Evolutionary conservation across 2,888 invertebrate species (phyloP).

Genomic region (Phengaris alcon): DNA sequence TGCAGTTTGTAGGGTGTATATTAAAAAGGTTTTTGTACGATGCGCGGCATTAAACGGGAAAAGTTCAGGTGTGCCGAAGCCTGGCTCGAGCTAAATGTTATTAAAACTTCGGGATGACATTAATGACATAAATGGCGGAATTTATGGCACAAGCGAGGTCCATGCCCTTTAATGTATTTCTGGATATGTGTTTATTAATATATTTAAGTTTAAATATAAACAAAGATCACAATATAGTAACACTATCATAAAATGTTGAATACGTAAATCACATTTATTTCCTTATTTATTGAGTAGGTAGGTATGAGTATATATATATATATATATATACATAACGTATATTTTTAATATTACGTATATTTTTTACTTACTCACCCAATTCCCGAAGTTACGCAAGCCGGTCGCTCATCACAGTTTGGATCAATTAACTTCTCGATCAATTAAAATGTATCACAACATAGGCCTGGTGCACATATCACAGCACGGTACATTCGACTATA

Average conservation of each 20-base stretch:
- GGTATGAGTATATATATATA: too few species aligned
- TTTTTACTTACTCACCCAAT: conserved; percentile 43
- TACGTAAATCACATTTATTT: background rate
- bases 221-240: background rate
- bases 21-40: background rate
- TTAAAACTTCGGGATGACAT: conserved; percentile 15
- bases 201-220: background rate
- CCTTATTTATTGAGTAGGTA: too few species aligned
- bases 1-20: background rate
- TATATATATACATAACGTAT: background rate
- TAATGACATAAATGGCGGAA: conserved; percentile 10
- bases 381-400: conserved; percentile 48
- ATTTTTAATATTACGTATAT: background rate
- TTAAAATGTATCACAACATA: conserved; percentile 25
- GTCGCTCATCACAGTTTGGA: conserved; percentile 28
- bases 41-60: background rate
- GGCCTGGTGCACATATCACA: conserved; percentile 29
- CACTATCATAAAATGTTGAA: background rate
- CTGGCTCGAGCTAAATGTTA: background rate
- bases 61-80: background rate
- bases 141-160: background rate
- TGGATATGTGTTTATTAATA: background rate
- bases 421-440: conserved; percentile 21
- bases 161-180: background rate
- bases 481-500: conserved; percentile 13